Evolutionary conservation across 35 echinoderm and acorn worm genomes (phyloP).

Genomic region (Heliocidaris erythrogramma): DNA sequence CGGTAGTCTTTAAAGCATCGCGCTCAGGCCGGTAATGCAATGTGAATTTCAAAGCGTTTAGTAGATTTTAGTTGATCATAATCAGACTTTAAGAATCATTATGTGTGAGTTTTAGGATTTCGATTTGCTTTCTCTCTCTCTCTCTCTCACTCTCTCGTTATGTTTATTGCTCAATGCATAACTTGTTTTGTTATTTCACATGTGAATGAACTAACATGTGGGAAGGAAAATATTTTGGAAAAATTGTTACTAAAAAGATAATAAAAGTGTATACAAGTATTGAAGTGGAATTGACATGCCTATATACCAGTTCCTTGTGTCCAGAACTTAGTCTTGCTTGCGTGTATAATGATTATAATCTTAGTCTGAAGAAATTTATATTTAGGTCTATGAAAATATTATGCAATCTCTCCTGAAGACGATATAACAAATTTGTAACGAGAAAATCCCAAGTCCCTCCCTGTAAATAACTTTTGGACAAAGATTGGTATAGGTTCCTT

Average conservation of each 20-base stretch:
- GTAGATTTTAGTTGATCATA: constrained; percentile 13
- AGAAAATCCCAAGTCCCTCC: too few species aligned
- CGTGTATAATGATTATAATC: too few species aligned
- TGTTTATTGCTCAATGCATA: neutral
- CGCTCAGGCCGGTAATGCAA: constrained; percentile 38
- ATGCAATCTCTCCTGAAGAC: neutral
- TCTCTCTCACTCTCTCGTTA: neutral
- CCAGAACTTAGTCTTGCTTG: neutral
- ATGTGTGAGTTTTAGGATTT: constrained; percentile 10
- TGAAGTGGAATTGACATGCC: constrained; percentile 28
- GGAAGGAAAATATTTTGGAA: constrained; percentile 33
- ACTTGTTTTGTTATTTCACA: constrained; percentile 1
- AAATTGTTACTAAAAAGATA: constrained; percentile 23
- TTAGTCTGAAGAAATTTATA: neutral
- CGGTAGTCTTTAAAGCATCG: neutral
- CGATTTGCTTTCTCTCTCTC: neutral
- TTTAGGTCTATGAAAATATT: too few species aligned
- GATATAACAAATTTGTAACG: neutral
- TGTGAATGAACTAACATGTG: constrained; percentile 3
- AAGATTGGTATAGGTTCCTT: too few species aligned
- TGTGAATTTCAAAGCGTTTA: constrained; percentile 29
- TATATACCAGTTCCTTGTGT: neutral
- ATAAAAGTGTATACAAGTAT: constrained; percentile 38
- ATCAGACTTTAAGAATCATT: neutral
- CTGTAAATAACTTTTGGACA: too few species aligned